Conservation (phyloP, 2,113 vertebrate species). For the Ascaphus truei region DNA sequence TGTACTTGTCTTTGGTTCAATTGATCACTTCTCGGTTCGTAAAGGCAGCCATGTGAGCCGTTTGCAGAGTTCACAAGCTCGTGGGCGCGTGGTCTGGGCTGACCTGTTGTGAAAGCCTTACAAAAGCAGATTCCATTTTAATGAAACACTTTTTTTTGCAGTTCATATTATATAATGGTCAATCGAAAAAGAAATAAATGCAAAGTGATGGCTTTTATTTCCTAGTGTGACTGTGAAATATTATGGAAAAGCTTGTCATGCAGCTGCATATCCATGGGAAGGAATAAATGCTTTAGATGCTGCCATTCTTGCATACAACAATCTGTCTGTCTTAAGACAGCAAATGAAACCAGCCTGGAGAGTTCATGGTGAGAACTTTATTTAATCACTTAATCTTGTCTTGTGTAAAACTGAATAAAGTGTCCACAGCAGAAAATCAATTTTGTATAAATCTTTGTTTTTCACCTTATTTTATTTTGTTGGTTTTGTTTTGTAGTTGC, state of each 20-base stretch:
- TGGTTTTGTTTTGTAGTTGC: no score
- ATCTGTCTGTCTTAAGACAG: conserved; percentile 80
- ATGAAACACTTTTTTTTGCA: neutral
- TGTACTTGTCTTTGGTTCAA: no score
- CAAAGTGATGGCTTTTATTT: conserved; percentile 54
- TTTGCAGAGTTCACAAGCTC: no score
- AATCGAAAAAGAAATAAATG: conserved; percentile 33
- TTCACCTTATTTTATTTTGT: no score
- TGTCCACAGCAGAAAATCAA: no score
- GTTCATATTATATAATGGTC: neutral
- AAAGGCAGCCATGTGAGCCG: no score
- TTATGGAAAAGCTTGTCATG: conserved; percentile 80
- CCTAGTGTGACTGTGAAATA: conserved; percentile 82
- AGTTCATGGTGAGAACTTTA: conserved; percentile 72
- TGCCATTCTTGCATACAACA: conserved; percentile 85
- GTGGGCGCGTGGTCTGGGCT: no score
- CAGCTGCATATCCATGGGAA: conserved; percentile 84
- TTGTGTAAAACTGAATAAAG: no score
- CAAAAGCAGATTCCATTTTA: no score
- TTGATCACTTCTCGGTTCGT: no score
- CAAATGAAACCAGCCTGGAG: conserved; percentile 86
- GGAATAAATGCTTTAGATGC: conserved; percentile 88
- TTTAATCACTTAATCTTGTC: conserved; percentile 49
- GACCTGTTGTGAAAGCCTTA: no score
- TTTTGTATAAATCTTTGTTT: no score